phyloP scores from a whole-genome alignment of 2,888 invertebrate species.

The Leptopilina syphax region DNA sequence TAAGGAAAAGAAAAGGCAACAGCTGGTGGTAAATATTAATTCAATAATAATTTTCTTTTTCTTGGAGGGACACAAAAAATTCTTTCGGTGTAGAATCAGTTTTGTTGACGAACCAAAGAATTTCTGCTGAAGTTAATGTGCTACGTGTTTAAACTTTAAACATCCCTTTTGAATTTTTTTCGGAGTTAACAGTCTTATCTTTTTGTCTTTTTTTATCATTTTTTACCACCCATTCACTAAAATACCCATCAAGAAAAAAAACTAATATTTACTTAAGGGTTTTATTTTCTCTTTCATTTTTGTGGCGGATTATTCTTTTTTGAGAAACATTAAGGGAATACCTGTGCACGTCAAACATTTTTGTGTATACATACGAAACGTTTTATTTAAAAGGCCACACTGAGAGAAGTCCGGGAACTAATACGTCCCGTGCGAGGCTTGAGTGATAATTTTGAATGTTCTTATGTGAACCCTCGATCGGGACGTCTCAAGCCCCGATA shows the following conservation, averaged over 20 bases:
- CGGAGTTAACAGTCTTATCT: neutral
- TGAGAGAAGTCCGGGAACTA: no score
- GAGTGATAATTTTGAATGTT: no score
- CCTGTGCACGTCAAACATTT: neutral
- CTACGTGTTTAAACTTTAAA: conserved; percentile 13
- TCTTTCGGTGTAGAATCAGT: neutral
- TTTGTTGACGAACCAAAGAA: conserved; percentile 7
- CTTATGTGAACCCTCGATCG: no score
- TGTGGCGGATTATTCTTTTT: neutral
- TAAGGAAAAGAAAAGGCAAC: no score
- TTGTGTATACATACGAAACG: neutral
- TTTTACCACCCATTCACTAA: neutral
- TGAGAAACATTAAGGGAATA: neutral
- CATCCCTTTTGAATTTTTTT: neutral
- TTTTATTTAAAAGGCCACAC: neutral
- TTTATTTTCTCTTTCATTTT: conserved; percentile 3
- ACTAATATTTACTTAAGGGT: neutral
- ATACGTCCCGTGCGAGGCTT: no score
- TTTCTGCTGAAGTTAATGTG: conserved; percentile 1
- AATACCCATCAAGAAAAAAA: neutral
- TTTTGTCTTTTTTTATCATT: neutral
- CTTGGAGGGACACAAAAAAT: neutral
- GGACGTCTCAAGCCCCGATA: no score
- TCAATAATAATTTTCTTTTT: neutral
- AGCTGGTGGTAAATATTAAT: neutral